Evolutionary conservation across 2,888 invertebrate genomes (phyloP).

Genomic region (Tipula confusa): DNA sequence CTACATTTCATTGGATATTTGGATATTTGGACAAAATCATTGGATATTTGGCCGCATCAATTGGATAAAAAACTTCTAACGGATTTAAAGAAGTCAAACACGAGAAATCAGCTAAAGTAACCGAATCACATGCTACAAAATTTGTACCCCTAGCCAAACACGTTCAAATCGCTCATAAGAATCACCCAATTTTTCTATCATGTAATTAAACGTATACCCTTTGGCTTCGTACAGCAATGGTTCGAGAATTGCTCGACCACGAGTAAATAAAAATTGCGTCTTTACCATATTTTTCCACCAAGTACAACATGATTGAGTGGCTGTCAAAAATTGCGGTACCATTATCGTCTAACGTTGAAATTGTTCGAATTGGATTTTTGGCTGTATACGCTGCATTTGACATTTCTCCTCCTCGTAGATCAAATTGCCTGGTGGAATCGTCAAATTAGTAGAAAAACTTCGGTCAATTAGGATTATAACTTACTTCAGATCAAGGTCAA

Average conservation of each 20-base stretch:
- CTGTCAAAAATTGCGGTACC: background rate
- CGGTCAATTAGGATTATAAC: background rate
- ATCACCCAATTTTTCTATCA: background rate
- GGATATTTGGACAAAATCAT: too few species aligned
- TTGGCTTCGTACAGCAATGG: background rate
- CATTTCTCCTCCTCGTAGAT: background rate
- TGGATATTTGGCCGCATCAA: background rate
- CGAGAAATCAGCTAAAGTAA: background rate
- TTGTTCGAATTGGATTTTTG: background rate
- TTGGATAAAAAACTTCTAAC: background rate
- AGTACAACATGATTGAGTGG: background rate
- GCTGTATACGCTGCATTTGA: background rate
- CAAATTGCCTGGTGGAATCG: background rate
- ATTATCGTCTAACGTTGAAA: background rate
- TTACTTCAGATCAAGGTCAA: background rate
- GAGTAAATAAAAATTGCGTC: background rate
- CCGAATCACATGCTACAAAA: background rate
- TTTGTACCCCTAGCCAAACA: background rate
- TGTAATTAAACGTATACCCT: background rate
- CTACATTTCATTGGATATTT: background rate
- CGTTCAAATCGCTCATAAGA: background rate
- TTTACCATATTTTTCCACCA: conserved; percentile 16
- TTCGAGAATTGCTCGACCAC: background rate
- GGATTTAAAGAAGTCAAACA: background rate
- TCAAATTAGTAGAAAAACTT: background rate